phyloP scores from a whole-genome alignment of 2,888 invertebrate genomes.

The Ferrisia virgata region DNA sequence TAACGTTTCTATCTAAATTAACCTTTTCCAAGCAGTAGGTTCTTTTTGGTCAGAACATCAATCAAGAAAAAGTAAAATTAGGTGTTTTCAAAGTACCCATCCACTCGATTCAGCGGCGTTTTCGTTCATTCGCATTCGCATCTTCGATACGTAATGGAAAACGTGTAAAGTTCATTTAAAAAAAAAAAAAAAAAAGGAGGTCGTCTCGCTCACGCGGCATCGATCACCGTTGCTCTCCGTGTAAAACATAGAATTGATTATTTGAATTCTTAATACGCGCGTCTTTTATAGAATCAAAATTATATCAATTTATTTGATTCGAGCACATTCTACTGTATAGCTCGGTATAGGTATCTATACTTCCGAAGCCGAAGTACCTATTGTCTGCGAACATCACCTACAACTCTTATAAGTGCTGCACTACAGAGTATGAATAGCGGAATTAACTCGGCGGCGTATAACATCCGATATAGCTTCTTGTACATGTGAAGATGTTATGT shows the following conservation, averaged over 20 bases:
- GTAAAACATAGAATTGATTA: background rate
- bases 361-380: background rate
- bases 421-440: background rate
- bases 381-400: background rate
- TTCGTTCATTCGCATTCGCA: background rate
- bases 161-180: background rate
- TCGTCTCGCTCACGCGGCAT: constrained; percentile 19
- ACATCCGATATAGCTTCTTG: too few relatives aligned
- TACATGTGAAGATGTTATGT: background rate
- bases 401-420: too few relatives aligned
- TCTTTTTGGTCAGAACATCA: background rate
- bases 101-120: background rate
- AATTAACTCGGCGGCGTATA: background rate
- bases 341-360: too few relatives aligned
- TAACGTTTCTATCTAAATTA: constrained; percentile 9
- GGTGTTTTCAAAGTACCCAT: background rate
- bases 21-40: background rate
- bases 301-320: background rate
- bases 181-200: constrained; percentile 13
- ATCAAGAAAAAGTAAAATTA: background rate
- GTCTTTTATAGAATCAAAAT: background rate
- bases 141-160: background rate
- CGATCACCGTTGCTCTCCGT: background rate
- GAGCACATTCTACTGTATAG: background rate
- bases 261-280: constrained; percentile 9